Evolutionary conservation across 53 echinoderm and acorn worm species (phyloP).

Genomic region (Echinarachnius parma): DNA sequence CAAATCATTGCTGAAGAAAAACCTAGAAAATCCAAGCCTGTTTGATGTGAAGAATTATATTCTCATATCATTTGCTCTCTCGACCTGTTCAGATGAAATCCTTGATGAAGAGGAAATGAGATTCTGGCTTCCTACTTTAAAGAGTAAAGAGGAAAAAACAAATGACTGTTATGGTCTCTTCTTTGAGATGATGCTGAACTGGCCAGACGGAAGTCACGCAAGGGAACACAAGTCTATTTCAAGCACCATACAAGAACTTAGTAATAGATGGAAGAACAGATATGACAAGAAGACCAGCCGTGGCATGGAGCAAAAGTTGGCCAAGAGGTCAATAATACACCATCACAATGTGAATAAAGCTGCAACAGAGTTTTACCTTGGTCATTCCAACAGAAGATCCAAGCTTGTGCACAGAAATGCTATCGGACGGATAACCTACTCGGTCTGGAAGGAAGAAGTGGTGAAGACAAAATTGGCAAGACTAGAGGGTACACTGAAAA

Average conservation of each 20-base stretch:
- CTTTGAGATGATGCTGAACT: constrained; percentile 50
- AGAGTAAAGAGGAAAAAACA: constrained; percentile 11
- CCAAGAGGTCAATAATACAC: neutral
- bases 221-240: neutral
- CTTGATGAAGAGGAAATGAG: constrained; percentile 10
- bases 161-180: constrained; percentile 20
- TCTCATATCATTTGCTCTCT: constrained; percentile 24
- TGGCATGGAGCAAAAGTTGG: neutral
- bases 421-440: constrained; percentile 9
- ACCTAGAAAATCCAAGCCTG: neutral
- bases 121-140: neutral
- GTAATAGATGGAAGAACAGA: neutral
- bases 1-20: neutral
- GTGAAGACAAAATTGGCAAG: constrained; percentile 3
- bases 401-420: constrained; percentile 20
- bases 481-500: constrained; percentile 15
- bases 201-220: constrained; percentile 8
- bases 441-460: constrained; percentile 10
- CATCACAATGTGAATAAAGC: neutral
- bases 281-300: constrained; percentile 28
- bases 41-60: constrained; percentile 39
- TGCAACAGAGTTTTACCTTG: constrained; percentile 30
- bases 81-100: neutral
- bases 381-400: neutral
- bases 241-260: constrained; percentile 4